Evolutionary conservation across 2,113 vertebrate species (phyloP).

Genomic region (Cryptotis parvus): DNA sequence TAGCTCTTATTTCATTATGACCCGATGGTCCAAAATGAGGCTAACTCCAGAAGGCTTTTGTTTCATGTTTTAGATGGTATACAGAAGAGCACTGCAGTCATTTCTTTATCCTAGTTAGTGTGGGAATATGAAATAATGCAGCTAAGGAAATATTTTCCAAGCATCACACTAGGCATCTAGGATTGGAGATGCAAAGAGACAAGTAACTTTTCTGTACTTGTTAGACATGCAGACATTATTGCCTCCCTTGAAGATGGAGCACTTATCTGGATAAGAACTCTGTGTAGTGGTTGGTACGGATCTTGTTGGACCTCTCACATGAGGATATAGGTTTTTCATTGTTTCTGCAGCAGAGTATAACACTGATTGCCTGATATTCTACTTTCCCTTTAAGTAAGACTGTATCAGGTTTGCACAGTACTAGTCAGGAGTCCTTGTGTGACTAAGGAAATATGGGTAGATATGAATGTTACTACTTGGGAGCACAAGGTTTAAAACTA

Average conservation of each 20-base stretch:
- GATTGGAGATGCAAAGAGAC: neutral
- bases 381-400: neutral
- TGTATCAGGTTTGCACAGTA: neutral
- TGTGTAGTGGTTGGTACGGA: accelerated
- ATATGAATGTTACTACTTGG: neutral
- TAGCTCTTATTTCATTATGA: neutral
- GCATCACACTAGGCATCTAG: neutral
- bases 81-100: neutral
- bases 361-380: neutral
- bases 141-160: slow-evolving; percentile 2
- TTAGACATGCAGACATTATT: neutral
- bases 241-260: too few relatives aligned
- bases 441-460: neutral
- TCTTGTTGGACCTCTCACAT: neutral
- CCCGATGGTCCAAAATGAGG: neutral
- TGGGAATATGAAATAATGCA: neutral
- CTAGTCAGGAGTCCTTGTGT: neutral
- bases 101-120: neutral
- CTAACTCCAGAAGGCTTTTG: neutral
- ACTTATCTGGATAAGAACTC: accelerated
- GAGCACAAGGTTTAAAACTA: neutral
- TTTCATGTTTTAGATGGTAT: neutral
- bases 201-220: neutral
- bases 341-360: neutral
- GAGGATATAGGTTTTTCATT: neutral